phyloP scores from a whole-genome alignment of 2,113 vertebrate genomes.

The Chamaea fasciata region DNA sequence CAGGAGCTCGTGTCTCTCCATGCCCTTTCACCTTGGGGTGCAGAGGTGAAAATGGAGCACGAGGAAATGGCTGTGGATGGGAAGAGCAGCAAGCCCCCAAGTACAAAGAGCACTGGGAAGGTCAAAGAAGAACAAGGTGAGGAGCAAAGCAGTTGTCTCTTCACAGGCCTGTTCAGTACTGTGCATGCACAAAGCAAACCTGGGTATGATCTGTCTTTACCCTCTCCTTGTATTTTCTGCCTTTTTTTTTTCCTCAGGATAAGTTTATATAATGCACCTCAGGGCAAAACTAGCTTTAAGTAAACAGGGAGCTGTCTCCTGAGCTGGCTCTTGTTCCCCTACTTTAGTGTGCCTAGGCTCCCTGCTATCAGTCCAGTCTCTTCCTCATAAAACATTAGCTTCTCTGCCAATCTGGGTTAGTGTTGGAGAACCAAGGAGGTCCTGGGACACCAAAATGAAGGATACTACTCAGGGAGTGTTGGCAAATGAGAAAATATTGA shows the following conservation, averaged over 20 bases:
- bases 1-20: constrained; percentile 87
- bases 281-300: not conserved
- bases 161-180: not conserved
- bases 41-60: constrained; percentile 84
- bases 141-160: not conserved
- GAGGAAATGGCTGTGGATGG: constrained; percentile 57
- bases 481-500: not conserved
- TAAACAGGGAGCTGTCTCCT: not conserved
- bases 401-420: not conserved
- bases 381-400: not conserved
- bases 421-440: not conserved
- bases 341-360: not conserved
- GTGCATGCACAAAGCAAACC: not conserved
- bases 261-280: not conserved
- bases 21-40: constrained; percentile 88
- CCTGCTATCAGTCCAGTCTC: not conserved
- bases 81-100: constrained; percentile 74
- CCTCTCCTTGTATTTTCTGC: not conserved
- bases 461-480: not conserved
- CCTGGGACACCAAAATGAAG: not conserved
- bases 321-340: not conserved
- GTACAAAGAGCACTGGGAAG: constrained; percentile 82
- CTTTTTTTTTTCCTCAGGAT: not conserved
- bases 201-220: not conserved
- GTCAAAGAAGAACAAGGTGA: constrained; percentile 90